Conservation (phyloP, 1,140 invertebrate genomes). For the Cephus cinctus region DNA sequence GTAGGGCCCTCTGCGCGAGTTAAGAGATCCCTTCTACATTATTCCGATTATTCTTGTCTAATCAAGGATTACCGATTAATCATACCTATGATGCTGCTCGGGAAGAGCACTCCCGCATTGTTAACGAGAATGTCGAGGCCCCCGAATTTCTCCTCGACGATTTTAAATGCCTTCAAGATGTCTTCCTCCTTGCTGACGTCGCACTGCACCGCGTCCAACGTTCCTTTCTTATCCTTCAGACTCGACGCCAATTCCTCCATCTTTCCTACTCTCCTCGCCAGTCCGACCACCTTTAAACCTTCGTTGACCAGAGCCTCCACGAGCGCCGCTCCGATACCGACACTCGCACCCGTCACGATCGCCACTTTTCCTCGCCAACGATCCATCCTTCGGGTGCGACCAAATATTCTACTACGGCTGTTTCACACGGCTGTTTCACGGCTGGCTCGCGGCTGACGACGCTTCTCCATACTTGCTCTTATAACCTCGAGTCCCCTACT, state of each 20-base stretch:
- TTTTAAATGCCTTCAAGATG: conserved; percentile 63
- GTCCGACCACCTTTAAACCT: conserved; percentile 61
- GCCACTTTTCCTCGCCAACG: conserved; percentile 63
- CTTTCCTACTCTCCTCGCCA: conserved; percentile 51
- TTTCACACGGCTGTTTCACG: neutral
- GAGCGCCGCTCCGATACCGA: conserved; percentile 62
- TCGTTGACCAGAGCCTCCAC: conserved; percentile 52
- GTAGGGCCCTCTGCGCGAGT: conserved; percentile 22
- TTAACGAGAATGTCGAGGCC: conserved; percentile 67
- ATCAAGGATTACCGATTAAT: no score
- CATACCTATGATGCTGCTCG: conserved; percentile 20
- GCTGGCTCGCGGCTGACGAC: neutral
- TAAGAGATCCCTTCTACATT: neutral
- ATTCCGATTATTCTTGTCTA: conserved; percentile 16
- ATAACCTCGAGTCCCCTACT: no score
- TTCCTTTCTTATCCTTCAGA: conserved; percentile 18
- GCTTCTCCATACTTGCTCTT: no score
- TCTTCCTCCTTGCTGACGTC: conserved; percentile 66
- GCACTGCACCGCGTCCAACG: conserved; percentile 55
- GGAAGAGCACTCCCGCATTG: conserved; percentile 57
- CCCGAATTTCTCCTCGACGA: conserved; percentile 57
- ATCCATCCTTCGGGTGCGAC: no score
- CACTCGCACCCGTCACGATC: conserved; percentile 65
- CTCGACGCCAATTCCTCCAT: conserved; percentile 32
- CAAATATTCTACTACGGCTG: no score